These are phyloP conservation scores for Diceros bicornis DNA, from an alignment of 2,797 vertebrate species.

Conservation along the genomic window DNA sequence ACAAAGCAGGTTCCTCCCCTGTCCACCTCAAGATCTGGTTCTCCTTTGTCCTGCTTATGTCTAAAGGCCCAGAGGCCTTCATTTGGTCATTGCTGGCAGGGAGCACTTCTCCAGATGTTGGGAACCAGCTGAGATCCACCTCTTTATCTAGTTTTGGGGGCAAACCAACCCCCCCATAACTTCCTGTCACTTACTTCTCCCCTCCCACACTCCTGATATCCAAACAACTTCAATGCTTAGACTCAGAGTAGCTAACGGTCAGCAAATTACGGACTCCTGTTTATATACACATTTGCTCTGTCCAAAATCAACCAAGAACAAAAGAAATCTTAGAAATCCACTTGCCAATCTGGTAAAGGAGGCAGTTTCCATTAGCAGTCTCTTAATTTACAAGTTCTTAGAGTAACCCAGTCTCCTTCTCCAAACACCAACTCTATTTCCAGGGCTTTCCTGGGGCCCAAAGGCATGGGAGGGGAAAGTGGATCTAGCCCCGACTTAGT, in stretches of 20 bases:
- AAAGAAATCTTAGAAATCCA: slow-evolving; percentile 8
- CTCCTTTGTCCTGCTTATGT: background rate
- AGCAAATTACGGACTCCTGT: slow-evolving; percentile 44
- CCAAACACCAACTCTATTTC: slow-evolving; percentile 38
- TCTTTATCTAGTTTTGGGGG: background rate
- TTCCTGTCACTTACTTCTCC: background rate
- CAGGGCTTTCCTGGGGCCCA: background rate
- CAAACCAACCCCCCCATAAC: background rate
- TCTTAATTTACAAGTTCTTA: slow-evolving; percentile 44
- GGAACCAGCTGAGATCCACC: background rate
- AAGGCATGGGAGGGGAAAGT: background rate
- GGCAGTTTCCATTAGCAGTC: slow-evolving; percentile 16
- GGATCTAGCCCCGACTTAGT: background rate
- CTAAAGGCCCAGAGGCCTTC: background rate
- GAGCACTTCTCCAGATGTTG: background rate
- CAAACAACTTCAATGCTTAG: background rate
- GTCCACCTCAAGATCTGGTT: background rate
- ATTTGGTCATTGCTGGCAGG: background rate
- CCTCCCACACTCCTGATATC: background rate
- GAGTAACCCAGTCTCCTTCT: slow-evolving; percentile 38
- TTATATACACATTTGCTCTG: background rate
- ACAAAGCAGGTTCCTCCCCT: background rate
- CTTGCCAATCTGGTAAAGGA: slow-evolving; percentile 32
- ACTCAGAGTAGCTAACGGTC: background rate
- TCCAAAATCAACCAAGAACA: slow-evolving; percentile 67